These are phyloP conservation scores for Lytechinus pictus DNA, from an alignment of 35 echinoderm and acorn worm genomes.

Conservation along the genomic window DNA sequence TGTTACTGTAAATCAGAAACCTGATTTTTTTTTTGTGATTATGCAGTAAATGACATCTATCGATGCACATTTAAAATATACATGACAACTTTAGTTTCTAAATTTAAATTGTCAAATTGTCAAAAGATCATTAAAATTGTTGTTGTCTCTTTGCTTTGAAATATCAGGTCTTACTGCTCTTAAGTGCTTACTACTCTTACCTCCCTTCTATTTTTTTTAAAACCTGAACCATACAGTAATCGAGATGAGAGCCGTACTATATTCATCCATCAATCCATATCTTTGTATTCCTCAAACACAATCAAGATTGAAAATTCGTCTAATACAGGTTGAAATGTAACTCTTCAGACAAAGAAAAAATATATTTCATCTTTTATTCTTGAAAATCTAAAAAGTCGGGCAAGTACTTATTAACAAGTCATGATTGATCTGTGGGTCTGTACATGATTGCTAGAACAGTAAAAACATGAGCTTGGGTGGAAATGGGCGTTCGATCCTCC, in stretches of 20 bases:
- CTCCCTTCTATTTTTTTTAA: neutral
- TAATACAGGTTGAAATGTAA: neutral
- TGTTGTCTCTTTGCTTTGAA: too few species aligned
- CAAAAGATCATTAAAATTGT: too few species aligned
- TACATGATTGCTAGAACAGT: neutral
- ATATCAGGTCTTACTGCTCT: neutral
- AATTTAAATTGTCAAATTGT: too few species aligned
- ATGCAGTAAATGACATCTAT: too few species aligned
- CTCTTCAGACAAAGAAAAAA: neutral
- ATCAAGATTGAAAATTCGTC: neutral
- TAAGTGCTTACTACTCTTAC: neutral
- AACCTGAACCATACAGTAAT: neutral
- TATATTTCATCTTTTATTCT: neutral
- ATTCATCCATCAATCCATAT: neutral
- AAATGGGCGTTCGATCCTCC: too few species aligned
- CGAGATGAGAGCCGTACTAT: neutral
- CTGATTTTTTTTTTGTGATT: too few species aligned
- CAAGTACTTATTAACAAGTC: neutral
- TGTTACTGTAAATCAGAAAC: too few species aligned
- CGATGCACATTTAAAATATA: too few species aligned
- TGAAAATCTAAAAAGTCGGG: neutral
- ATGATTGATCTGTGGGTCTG: neutral
- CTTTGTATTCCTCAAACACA: neutral
- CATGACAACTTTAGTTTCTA: too few species aligned
- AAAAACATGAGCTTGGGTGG: too few species aligned